Percentiles rank a stretch among this genome's conserved stretches.
Conservation (phyloP, 2,797 vertebrate genomes). For the Phoeniculus purpureus region DNA sequence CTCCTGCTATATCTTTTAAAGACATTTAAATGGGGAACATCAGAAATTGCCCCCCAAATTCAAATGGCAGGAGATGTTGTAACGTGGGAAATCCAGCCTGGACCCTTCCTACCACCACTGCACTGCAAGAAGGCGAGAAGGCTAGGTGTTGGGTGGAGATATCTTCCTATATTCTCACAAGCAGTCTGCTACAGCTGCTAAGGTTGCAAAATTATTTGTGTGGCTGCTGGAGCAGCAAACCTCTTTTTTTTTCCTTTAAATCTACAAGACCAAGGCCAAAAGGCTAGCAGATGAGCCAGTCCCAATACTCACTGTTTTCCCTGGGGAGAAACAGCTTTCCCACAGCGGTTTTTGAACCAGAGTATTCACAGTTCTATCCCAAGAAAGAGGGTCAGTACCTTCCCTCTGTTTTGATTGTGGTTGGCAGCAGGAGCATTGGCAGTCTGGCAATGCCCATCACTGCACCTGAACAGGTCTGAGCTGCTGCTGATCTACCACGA, state of each 20-base stretch:
- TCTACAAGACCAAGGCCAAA: neutral
- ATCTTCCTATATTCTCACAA: neutral
- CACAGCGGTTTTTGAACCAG: fast-evolving
- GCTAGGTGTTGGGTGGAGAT: neutral
- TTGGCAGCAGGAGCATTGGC: neutral
- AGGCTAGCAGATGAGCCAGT: neutral
- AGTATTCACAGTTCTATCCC: fast-evolving
- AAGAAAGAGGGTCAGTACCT: neutral
- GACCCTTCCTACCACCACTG: neutral
- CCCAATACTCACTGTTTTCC: neutral
- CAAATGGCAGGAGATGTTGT: neutral
- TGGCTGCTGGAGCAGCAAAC: neutral
- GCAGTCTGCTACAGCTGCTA: neutral
- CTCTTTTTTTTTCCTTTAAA: fast-evolving
- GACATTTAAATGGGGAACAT: neutral
- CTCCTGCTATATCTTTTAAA: neutral
- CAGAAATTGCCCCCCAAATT: neutral
- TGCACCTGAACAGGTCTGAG: neutral
- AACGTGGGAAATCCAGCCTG: neutral
- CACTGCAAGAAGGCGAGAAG: fast-evolving
- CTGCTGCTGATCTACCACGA: neutral
- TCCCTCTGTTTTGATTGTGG: neutral
- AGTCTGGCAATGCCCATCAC: neutral
- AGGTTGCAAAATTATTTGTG: neutral
- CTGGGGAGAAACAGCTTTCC: neutral